A percentile compares a stretch with the other conserved stretches of the same genome.
These are phyloP conservation scores for Oreochromis grahami DNA, from an alignment of 2,797 vertebrate species.

Conservation along the genomic window DNA sequence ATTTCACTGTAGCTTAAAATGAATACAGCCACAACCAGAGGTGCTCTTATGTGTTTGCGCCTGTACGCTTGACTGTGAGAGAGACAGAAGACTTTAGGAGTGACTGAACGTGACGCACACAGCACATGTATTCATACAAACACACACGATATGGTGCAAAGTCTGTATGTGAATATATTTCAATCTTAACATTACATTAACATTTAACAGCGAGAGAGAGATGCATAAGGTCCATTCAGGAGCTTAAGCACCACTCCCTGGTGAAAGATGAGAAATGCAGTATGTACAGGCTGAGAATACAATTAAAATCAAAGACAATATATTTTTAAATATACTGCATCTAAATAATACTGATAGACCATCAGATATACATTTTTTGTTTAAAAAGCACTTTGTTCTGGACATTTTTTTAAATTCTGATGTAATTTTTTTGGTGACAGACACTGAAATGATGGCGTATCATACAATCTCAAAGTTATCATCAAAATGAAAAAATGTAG, in stretches of 20 bases:
- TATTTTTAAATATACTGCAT: background rate
- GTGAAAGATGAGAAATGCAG: slow-evolving; percentile 52
- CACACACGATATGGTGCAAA: background rate
- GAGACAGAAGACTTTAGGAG: background rate
- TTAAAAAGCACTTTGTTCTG: background rate
- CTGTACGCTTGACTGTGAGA: background rate
- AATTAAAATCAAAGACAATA: background rate
- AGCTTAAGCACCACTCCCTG: slow-evolving; percentile 67
- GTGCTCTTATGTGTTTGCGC: background rate
- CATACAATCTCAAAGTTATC: background rate
- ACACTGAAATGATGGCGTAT: background rate
- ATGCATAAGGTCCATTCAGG: slow-evolving; percentile 24
- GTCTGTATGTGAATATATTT: background rate
- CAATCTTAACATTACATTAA: background rate
- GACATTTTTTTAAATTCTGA: background rate
- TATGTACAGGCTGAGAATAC: background rate
- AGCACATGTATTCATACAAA: background rate
- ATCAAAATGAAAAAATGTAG: background rate
- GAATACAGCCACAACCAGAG: background rate
- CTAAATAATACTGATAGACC: background rate
- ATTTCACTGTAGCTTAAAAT: background rate
- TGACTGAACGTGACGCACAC: background rate
- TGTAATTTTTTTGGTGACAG: background rate
- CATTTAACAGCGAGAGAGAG: background rate
- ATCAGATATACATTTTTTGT: background rate